A percentile compares a stretch with the other conserved stretches of the same genome.
These are phyloP conservation scores for Tricholauxania praeusta DNA, from an alignment of 2,888 invertebrate genomes.

Conservation along the genomic window DNA sequence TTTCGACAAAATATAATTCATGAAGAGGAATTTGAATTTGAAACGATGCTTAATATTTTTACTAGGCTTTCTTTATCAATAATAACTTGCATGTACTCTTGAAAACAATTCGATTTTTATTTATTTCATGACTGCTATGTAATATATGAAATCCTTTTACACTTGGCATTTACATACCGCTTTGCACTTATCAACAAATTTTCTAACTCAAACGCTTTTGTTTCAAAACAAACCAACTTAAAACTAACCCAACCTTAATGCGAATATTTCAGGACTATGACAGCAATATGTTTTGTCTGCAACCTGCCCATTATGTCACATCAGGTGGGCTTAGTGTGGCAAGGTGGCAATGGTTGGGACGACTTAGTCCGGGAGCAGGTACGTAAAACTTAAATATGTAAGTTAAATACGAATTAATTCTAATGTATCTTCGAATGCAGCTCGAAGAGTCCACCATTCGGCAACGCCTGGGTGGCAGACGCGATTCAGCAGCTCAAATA, in stretches of 20 bases:
- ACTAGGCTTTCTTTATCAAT: too few relatives aligned
- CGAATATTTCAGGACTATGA: constrained; percentile 82
- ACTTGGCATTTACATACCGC: too few relatives aligned
- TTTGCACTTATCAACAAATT: too few relatives aligned
- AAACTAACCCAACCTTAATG: too few relatives aligned
- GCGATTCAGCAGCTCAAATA: constrained; percentile 93
- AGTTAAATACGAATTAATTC: not conserved
- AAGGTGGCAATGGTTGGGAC: constrained; percentile 95
- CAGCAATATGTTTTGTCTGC: constrained; percentile 96
- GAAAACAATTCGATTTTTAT: too few relatives aligned
- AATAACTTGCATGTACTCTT: too few relatives aligned
- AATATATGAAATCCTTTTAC: too few relatives aligned
- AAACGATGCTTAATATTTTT: too few relatives aligned
- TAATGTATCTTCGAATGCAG: constrained; percentile 39
- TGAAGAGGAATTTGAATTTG: too few relatives aligned
- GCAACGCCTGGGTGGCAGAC: constrained; percentile 85
- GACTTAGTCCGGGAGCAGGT: constrained; percentile 88
- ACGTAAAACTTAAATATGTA: constrained; percentile 31
- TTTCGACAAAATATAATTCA: too few relatives aligned
- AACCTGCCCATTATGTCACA: constrained; percentile 94
- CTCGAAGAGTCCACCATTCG: constrained; percentile 86
- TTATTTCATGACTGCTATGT: not conserved
- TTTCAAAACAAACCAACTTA: too few relatives aligned
- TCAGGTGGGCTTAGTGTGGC: constrained; percentile 94
- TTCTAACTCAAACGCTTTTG: too few relatives aligned